Evolutionary conservation across 2,888 invertebrate genomes (phyloP), one percentile per base, ranked within the genome.

Genomic region (Stenodema calcarata): DNA sequence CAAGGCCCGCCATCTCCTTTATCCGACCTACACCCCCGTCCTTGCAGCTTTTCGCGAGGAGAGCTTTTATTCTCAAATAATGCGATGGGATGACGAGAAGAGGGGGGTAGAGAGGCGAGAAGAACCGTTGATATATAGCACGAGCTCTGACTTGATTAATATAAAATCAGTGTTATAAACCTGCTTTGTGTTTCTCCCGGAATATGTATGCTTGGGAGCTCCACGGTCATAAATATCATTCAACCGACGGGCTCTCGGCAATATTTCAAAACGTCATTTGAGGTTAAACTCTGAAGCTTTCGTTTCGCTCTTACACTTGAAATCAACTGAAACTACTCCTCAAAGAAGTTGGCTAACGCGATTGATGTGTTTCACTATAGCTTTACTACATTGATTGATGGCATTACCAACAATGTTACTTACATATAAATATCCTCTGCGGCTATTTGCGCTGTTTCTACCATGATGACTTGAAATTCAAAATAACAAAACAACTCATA

Each of bases 21-120:
- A 62, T 62, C 62, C 4, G 11, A 14, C 27, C 23, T n/a, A n/a
- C 35, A 16, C 78, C 44, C 44, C 78, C 78, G 3, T 73, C 73
- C 30, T 73, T 12, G 41, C 73, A 30, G 35, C 73, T 35, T 73
- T 73, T 73, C 62, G 62, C 62, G 27, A 62, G 62, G 6, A 50
- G 44, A 12, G 78, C 78, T 78, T 78, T 78, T 78, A 78, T 78
- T 44, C 78, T 78, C 78, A 78, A 78, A 78, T 78, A 78, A 78
- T 78, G 78, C 78, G 78, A 41, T 35, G 35, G 35, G 35, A 35
- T 35, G 35, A 4, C 35, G 35, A 35, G 44, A 30, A 9, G 44
- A 44, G 23, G 41, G 27, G 62, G 23, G 35, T 4, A 11, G 62
- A 12, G 62, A 62, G 42, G 44, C 27, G 44, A 78, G 78, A 78